A percentile compares a stretch with the other conserved stretches of the same genome.
These are phyloP conservation scores for Cepaea nemoralis DNA, from an alignment of 1,140 invertebrate species.

Conservation along the genomic window DNA sequence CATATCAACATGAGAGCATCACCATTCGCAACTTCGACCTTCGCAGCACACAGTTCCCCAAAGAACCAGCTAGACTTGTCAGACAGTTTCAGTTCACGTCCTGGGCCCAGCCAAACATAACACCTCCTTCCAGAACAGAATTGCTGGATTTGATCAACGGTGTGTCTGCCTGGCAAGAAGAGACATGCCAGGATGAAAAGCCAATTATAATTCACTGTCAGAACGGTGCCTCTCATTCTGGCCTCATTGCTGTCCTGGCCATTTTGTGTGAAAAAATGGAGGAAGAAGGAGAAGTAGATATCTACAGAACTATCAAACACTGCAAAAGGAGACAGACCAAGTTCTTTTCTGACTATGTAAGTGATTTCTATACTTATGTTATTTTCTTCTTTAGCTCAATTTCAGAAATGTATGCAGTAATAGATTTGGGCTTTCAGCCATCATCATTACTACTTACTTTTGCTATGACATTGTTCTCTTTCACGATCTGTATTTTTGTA, in stretches of 20 bases:
- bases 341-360: conserved; percentile 65
- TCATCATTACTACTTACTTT: no score
- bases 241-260: conserved; percentile 59
- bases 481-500: no score
- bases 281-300: conserved; percentile 62
- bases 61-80: conserved; percentile 50
- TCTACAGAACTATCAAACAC: conserved; percentile 67
- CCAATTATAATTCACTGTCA: conserved; percentile 60
- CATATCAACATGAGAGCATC: conserved; percentile 50
- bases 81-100: conserved; percentile 66
- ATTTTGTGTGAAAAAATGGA: conserved; percentile 61
- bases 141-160: conserved; percentile 60
- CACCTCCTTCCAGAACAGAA: conserved; percentile 60
- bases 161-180: conserved; percentile 57
- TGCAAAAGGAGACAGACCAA: conserved; percentile 62
- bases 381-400: no score
- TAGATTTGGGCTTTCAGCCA: no score
- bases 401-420: no score
- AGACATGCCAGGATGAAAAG: conserved; percentile 47
- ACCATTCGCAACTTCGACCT: conserved; percentile 60
- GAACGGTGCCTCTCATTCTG: conserved; percentile 69
- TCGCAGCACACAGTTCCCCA: conserved; percentile 49
- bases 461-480: not conserved
- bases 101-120: conserved; percentile 58
- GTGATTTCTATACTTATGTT: conserved; percentile 21